Percentiles rank a stretch among this genome's conserved stretches.
phyloP scores from a whole-genome alignment of 2,888 invertebrate genomes.

The Ectobius pallidus region DNA sequence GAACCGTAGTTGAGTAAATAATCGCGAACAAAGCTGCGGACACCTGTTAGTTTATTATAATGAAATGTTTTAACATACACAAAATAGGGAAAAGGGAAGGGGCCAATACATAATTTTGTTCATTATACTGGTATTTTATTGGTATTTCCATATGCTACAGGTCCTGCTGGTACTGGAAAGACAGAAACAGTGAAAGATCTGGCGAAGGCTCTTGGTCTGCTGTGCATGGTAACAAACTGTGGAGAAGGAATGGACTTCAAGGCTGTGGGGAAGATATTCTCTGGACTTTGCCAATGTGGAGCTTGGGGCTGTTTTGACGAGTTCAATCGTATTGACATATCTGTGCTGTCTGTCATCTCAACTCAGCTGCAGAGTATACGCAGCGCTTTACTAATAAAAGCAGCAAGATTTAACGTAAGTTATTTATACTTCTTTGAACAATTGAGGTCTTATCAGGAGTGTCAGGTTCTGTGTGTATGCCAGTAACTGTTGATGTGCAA shows the following conservation, averaged over 20 bases:
- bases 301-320: slow-evolving; percentile 98
- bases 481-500: too few relatives aligned
- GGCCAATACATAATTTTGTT: too few relatives aligned
- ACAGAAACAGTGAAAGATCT: slow-evolving; percentile 92
- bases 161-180: slow-evolving; percentile 84
- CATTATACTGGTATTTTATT: too few relatives aligned
- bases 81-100: too few relatives aligned
- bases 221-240: slow-evolving; percentile 89
- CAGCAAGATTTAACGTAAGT: slow-evolving; percentile 75
- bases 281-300: slow-evolving; percentile 83
- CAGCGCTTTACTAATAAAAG: slow-evolving; percentile 77
- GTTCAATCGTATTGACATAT: slow-evolving; percentile 91
- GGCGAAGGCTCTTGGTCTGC: slow-evolving; percentile 84
- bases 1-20: too few relatives aligned
- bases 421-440: slow-evolving; percentile 62
- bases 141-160: too few relatives aligned
- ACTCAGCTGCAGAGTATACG: slow-evolving; percentile 89
- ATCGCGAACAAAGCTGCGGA: too few relatives aligned
- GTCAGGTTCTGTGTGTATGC: too few relatives aligned
- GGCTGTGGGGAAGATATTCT: slow-evolving; percentile 77
- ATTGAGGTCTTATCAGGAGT: too few relatives aligned
- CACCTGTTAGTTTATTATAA: too few relatives aligned
- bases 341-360: slow-evolving; percentile 91
- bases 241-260: slow-evolving; percentile 90
- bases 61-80: too few relatives aligned